These are phyloP conservation scores for Neopelma chrysocephalum DNA, from an alignment of 2,797 vertebrate genomes.

Conservation along the genomic window DNA sequence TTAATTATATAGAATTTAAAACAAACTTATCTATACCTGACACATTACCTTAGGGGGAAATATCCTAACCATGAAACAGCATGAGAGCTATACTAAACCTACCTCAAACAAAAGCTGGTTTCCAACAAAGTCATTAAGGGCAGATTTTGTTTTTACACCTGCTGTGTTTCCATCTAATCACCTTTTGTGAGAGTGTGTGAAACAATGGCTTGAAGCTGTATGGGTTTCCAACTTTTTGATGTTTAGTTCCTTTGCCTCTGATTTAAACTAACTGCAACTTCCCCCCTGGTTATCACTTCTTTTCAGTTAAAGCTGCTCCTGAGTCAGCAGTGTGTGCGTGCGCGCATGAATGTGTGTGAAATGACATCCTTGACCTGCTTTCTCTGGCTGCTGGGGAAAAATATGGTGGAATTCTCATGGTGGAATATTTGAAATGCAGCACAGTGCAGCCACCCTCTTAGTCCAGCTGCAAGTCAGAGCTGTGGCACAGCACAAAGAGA, in stretches of 20 bases:
- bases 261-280: conserved; percentile 12
- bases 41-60: conserved; percentile 37
- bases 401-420: background rate
- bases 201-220: conserved; percentile 33
- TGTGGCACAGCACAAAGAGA: background rate
- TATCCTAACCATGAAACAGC: background rate
- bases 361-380: background rate
- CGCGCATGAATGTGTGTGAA: background rate
- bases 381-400: background rate
- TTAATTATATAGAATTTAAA: conserved; percentile 55
- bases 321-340: background rate
- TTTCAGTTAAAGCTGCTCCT: background rate
- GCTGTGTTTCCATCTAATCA: conserved; percentile 19
- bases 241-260: background rate
- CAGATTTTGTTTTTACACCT: conserved; percentile 35
- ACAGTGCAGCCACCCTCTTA: background rate
- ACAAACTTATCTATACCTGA: conserved; percentile 52
- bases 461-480: background rate
- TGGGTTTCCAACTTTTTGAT: background rate
- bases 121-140: conserved; percentile 4
- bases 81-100: background rate
- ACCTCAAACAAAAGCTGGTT: conserved; percentile 45
- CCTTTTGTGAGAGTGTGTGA: background rate
- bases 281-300: background rate
- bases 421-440: background rate